A percentile compares a stretch with the other conserved stretches of the same genome.
These are phyloP conservation scores for Periphyllus acericola DNA, from an alignment of 2,888 invertebrate species.

Conservation along the genomic window DNA sequence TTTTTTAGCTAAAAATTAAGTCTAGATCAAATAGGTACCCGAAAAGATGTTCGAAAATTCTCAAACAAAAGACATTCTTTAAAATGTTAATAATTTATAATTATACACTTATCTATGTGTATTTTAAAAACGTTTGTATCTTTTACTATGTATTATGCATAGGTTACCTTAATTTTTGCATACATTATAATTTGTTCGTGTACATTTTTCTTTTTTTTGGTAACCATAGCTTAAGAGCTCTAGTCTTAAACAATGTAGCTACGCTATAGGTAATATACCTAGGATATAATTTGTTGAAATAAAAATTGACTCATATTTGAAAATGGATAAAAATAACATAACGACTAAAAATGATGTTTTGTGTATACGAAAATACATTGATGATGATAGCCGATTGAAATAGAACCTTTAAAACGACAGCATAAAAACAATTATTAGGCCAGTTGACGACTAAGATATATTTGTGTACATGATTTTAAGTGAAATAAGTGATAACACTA, in stretches of 20 bases:
- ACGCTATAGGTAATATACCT: background rate
- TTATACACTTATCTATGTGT: too few species aligned
- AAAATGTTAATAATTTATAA: too few species aligned
- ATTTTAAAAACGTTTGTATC: too few species aligned
- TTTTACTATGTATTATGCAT: too few species aligned
- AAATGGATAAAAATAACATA: background rate
- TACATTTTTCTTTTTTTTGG: too few species aligned
- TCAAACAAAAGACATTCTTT: too few species aligned
- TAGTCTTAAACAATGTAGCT: background rate
- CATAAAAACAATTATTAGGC: slow-evolving; percentile 1
- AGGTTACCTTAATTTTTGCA: too few species aligned
- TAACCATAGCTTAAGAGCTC: too few species aligned
- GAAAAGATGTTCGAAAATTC: too few species aligned
- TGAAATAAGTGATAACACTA: background rate
- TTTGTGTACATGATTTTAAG: slow-evolving; percentile 3
- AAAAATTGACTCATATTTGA: background rate
- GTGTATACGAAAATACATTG: background rate
- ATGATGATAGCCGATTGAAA: slow-evolving; percentile 24
- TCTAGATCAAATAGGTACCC: too few species aligned
- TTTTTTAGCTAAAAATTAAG: too few species aligned
- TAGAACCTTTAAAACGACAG: background rate
- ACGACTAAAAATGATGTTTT: background rate
- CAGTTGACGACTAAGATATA: slow-evolving; percentile 25
- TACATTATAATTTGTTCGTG: too few species aligned
- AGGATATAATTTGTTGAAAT: background rate